Evolutionary conservation across 2,888 invertebrate genomes (phyloP), one percentile per base, ranked within the genome.

Genomic region (Ellobium chinense): DNA sequence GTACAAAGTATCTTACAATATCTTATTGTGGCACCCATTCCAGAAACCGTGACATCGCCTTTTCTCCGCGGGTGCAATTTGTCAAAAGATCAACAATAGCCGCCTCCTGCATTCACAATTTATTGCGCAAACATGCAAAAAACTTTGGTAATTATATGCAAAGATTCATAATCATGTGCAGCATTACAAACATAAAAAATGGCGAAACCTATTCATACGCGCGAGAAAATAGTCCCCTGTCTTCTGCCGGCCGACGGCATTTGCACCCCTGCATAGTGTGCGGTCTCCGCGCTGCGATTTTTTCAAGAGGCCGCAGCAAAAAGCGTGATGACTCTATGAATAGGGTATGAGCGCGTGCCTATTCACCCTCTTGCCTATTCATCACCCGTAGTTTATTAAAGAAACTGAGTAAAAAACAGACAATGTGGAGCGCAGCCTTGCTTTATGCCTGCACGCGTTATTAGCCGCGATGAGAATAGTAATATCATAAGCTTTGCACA

Each of bases 71-170:
- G n/a, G n/a, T n/a, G n/a, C n/a, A n/a, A n/a, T 54, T 70, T 70
- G 70, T 58, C 58, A 70, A 58, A 31, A n/a, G n/a, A n/a, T 21
- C 9, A 18, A 34, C 31, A 56, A 56, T 56, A 9, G 56, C 4
- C n/a, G 18, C 34, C n/a, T 66, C 14, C 14, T 36, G 70, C 56
- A 24, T 70, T 58, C 36, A 36, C 70, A 58, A 70, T 70, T 70
- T 70, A 70, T 70, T 70, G 29, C 70, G 70, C 58, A 70, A 70
- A 70, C 58, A 70, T 58, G 58, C 34, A 70, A 70, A 31, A 70
- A 36, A 58, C 2, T 18, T 7, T 56, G 70, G 14, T 70, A 70
- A 70, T 70, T 70, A 56, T 70, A 70, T 70, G 70, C 58, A 70
- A 56, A 56, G 56, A 34, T 58, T 70, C 70, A 70, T 70, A 70